Percentiles rank a stretch among this genome's conserved stretches.
These are phyloP conservation scores for Halcyon chelicuti DNA, from an alignment of 2,797 vertebrate genomes.

Conservation along the genomic window DNA sequence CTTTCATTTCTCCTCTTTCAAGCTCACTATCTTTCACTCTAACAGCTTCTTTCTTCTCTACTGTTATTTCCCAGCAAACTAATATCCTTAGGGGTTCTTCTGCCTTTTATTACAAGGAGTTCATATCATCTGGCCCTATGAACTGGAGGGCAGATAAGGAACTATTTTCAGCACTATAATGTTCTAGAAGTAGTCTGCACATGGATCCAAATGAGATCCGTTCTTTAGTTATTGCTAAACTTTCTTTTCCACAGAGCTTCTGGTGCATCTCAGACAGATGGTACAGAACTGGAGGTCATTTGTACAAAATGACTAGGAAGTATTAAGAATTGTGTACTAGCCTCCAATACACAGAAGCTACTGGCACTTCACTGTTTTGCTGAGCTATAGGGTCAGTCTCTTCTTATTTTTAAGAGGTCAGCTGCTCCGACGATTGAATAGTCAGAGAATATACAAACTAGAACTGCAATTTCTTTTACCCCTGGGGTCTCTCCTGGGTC, in stretches of 20 bases:
- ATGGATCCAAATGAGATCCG: neutral
- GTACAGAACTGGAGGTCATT: neutral
- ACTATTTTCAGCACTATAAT: conserved; percentile 40
- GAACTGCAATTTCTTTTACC: neutral
- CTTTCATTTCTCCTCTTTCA: conserved; percentile 56
- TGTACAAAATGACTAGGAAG: neutral
- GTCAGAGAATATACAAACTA: neutral
- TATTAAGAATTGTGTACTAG: neutral
- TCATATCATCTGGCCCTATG: conserved; percentile 68
- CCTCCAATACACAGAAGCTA: neutral
- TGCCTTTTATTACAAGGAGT: conserved; percentile 70
- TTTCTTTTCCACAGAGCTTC: neutral
- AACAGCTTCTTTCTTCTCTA: conserved; percentile 63
- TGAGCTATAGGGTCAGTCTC: neutral
- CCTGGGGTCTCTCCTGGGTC: neutral
- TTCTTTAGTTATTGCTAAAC: conserved; percentile 13
- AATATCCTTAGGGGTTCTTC: conserved; percentile 56
- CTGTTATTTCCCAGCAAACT: conserved; percentile 63
- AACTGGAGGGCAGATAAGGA: conserved; percentile 72
- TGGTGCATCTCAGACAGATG: neutral
- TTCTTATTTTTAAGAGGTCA: neutral
- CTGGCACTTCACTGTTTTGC: neutral
- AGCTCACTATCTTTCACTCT: conserved; percentile 52
- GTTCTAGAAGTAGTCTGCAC: conserved; percentile 2
- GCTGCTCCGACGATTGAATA: neutral